Percentiles rank a stretch among this genome's conserved stretches.
These are phyloP conservation scores for Labia minor DNA, from an alignment of 2,888 invertebrate species.

Conservation along the genomic window DNA sequence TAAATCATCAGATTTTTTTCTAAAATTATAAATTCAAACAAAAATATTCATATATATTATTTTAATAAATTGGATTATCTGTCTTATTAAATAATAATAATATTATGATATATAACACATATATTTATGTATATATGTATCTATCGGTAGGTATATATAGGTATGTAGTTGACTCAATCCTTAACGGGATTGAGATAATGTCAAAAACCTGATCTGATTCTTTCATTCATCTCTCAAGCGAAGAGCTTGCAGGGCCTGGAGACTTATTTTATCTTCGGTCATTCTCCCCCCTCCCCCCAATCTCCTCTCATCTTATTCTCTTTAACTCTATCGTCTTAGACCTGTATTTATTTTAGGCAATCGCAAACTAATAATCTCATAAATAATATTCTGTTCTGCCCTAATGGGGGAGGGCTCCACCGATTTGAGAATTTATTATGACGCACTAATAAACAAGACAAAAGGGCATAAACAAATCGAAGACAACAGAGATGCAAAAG, in stretches of 20 bases:
- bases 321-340: neutral
- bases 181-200: neutral
- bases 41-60: too few relatives aligned
- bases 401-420: slow-evolving; percentile 8
- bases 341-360: neutral
- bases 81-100: too few relatives aligned
- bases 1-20: too few relatives aligned
- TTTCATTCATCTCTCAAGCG: neutral
- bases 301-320: too few relatives aligned
- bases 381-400: neutral
- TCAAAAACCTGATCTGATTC: neutral
- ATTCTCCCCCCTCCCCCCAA: too few relatives aligned
- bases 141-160: too few relatives aligned
- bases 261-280: too few relatives aligned
- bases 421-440: slow-evolving; percentile 2
- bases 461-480: neutral
- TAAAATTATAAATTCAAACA: too few relatives aligned
- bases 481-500: neutral
- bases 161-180: too few relatives aligned
- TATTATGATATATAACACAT: too few relatives aligned
- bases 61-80: too few relatives aligned
- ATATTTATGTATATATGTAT: too few relatives aligned
- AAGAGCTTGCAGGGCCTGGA: neutral
- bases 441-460: slow-evolving; percentile 13
- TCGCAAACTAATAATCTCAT: neutral